Conservation (phyloP, 2,888 invertebrate species). For the Andrena bucephala region DNA sequence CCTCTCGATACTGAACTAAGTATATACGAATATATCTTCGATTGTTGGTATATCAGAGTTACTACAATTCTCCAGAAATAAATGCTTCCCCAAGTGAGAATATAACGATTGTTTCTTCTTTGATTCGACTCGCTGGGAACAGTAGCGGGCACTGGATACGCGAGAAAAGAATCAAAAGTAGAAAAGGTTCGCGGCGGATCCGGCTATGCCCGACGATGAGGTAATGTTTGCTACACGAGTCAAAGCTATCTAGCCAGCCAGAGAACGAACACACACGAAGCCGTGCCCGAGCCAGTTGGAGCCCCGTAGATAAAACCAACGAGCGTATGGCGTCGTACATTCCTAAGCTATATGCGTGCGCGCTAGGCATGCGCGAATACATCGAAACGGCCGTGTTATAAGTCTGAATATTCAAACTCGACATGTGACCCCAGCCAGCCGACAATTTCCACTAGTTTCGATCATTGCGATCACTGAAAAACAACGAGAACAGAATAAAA, state of each 20-base stretch:
- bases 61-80: background rate
- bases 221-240: conserved; percentile 72
- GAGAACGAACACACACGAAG: conserved; percentile 59
- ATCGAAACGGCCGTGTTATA: conserved; percentile 11
- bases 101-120: background rate
- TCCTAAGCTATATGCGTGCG: conserved; percentile 52
- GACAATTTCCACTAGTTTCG: background rate
- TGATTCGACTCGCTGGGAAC: background rate
- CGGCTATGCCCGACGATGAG: conserved; percentile 73
- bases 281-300: conserved; percentile 45
- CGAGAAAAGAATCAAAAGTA: conserved; percentile 63
- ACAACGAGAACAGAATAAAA: background rate
- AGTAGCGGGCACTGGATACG: conserved; percentile 14
- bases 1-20: background rate
- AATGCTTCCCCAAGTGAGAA: background rate
- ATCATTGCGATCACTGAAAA: background rate
- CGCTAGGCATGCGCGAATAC: conserved; percentile 40
- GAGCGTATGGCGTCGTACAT: conserved; percentile 54
- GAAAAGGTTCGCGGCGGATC: conserved; percentile 76
- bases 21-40: background rate
- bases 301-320: conserved; percentile 66
- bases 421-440: background rate
- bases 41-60: too few relatives aligned
- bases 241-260: conserved; percentile 65
- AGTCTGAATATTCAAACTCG: conserved; percentile 1